A percentile compares a stretch with the other conserved stretches of the same genome.
Evolutionary conservation across 2,113 vertebrate species (phyloP).

Genomic region (Baryphthengus martii): DNA sequence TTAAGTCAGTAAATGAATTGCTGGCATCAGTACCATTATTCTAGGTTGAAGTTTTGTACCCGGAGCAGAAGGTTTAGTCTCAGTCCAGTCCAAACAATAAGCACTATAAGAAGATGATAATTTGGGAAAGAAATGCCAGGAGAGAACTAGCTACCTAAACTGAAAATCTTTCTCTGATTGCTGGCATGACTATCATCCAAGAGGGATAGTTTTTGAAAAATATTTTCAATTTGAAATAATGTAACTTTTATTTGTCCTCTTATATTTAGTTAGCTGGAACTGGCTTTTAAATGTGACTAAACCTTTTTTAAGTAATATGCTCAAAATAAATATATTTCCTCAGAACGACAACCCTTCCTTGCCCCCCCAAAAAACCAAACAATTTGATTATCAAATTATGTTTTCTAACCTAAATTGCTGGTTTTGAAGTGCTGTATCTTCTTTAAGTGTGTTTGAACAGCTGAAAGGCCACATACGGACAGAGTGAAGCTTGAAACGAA

Average conservation of each 20-base stretch:
- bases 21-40: neutral
- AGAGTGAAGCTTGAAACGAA: neutral
- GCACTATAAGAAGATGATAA: neutral
- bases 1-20: neutral
- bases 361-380: neutral
- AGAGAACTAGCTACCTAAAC: neutral
- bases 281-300: neutral
- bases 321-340: neutral
- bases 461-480: neutral
- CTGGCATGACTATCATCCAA: neutral
- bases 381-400: neutral
- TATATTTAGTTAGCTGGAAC: neutral
- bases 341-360: rapidly evolving
- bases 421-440: neutral
- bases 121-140: neutral
- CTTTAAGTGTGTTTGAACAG: neutral
- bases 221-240: neutral
- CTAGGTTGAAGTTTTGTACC: neutral
- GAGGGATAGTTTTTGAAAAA: neutral
- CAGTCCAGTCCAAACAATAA: neutral
- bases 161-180: neutral
- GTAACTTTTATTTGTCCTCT: neutral
- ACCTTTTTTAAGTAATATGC: neutral
- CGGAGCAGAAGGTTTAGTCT: neutral
- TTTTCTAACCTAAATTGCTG: neutral